phyloP scores from a whole-genome alignment of 2,113 vertebrate genomes.

The Trematomus loennbergii region DNA sequence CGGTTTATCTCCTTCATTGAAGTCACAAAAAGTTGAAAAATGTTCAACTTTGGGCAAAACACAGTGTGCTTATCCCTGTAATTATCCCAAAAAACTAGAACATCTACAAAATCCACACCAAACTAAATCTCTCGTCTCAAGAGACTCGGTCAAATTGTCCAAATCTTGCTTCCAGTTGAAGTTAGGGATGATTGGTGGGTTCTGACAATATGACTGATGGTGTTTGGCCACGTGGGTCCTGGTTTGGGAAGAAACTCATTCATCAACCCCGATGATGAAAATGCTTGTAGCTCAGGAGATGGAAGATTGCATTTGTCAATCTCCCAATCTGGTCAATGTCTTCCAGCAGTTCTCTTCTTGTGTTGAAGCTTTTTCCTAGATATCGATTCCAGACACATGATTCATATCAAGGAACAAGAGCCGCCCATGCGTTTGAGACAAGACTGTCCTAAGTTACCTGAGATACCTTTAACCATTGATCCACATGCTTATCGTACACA shows the following conservation, averaged over 20 bases:
- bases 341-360: neutral
- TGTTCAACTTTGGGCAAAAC: too few relatives aligned
- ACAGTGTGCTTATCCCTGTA: too few relatives aligned
- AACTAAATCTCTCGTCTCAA: too few relatives aligned
- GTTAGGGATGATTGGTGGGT: conserved; percentile 5
- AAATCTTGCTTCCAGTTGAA: neutral
- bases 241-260: conserved; percentile 31
- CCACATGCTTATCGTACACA: neutral
- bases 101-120: too few relatives aligned
- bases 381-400: neutral
- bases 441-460: neutral
- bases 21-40: too few relatives aligned
- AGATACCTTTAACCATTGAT: conserved; percentile 5
- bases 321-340: neutral
- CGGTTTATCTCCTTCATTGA: too few relatives aligned
- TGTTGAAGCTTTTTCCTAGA: neutral
- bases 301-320: neutral
- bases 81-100: too few relatives aligned
- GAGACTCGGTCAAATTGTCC: neutral
- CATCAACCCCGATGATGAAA: neutral
- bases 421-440: neutral
- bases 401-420: neutral
- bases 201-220: conserved; percentile 40
- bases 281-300: neutral
- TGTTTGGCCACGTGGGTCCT: conserved; percentile 22